Conservation (phyloP, 2,888 invertebrate species). For the Lithosia quadra region DNA sequence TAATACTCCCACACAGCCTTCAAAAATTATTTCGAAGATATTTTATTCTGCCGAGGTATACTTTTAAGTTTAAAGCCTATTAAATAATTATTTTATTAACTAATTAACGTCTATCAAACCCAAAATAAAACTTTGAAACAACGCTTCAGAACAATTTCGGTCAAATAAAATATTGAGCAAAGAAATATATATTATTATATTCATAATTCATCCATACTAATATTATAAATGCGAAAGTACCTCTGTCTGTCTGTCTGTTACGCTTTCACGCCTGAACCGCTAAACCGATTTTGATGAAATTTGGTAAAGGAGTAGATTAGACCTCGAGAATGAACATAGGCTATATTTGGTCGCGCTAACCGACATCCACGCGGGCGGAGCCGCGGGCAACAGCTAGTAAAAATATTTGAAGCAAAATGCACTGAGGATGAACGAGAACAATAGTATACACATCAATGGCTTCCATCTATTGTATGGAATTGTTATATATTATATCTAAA, state of each 20-base stretch:
- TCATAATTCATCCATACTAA: slow-evolving; percentile 5
- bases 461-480: slow-evolving; percentile 14
- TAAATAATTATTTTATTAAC: neutral
- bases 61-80: neutral
- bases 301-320: too few relatives aligned
- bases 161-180: slow-evolving; percentile 3
- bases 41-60: neutral
- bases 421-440: slow-evolving; percentile 16
- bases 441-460: slow-evolving; percentile 12
- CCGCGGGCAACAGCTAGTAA: too few relatives aligned
- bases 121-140: too few relatives aligned
- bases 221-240: too few relatives aligned
- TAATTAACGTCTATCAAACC: neutral
- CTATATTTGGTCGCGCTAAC: too few relatives aligned
- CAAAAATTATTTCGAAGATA: neutral
- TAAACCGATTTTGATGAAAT: too few relatives aligned
- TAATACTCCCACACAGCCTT: neutral
- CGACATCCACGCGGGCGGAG: too few relatives aligned
- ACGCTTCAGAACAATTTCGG: neutral
- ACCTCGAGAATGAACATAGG: too few relatives aligned
- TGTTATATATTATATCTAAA: too few relatives aligned
- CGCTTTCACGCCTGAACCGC: too few relatives aligned
- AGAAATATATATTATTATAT: too few relatives aligned
- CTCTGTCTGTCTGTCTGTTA: too few relatives aligned
- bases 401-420: slow-evolving; percentile 3